These are phyloP conservation scores for Acrocyrtus sp. DNA, from an alignment of 2,888 invertebrate genomes.

Conservation along the genomic window DNA sequence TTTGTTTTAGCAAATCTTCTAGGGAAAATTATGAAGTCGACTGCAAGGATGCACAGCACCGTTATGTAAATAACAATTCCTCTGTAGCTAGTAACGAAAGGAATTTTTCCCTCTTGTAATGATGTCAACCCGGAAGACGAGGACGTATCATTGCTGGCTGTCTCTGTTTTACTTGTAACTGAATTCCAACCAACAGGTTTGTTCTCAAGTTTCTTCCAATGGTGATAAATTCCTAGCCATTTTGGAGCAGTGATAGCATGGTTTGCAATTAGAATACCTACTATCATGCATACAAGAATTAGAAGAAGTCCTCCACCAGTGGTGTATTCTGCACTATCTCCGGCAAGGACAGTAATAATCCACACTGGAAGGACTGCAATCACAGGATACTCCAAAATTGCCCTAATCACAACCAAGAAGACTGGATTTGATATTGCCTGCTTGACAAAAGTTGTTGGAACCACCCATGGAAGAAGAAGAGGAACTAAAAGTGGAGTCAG, in stretches of 20 bases:
- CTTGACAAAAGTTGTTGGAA: slow-evolving; percentile 50
- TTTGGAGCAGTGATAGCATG: slow-evolving; percentile 54
- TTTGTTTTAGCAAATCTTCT: slow-evolving; percentile 88
- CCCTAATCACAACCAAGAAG: slow-evolving; percentile 42
- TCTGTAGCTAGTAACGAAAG: slow-evolving; percentile 74
- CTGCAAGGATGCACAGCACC: slow-evolving; percentile 86
- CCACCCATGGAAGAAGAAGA: slow-evolving; percentile 58
- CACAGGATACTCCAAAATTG: slow-evolving; percentile 57
- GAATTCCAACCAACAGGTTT: slow-evolving; percentile 39
- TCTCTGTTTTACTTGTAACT: not conserved
- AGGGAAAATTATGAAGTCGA: slow-evolving; percentile 92
- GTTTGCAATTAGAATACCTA: slow-evolving; percentile 56
- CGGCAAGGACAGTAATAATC: slow-evolving; percentile 54
- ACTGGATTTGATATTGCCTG: slow-evolving; percentile 33
- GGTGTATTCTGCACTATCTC: slow-evolving; percentile 8
- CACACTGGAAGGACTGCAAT: slow-evolving; percentile 45
- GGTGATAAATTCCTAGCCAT: slow-evolving; percentile 44
- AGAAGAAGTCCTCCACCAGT: slow-evolving; percentile 19
- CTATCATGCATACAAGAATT: slow-evolving; percentile 14
- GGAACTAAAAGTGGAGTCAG: slow-evolving; percentile 53
- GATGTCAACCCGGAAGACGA: not conserved
- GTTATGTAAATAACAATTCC: slow-evolving; percentile 79
- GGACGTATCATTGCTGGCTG: not conserved
- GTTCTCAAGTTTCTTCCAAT: slow-evolving; percentile 49
- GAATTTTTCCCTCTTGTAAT: slow-evolving; percentile 27